Conservation (phyloP, 2,113 vertebrate genomes). For the Balaenoptera acutorostrata region DNA sequence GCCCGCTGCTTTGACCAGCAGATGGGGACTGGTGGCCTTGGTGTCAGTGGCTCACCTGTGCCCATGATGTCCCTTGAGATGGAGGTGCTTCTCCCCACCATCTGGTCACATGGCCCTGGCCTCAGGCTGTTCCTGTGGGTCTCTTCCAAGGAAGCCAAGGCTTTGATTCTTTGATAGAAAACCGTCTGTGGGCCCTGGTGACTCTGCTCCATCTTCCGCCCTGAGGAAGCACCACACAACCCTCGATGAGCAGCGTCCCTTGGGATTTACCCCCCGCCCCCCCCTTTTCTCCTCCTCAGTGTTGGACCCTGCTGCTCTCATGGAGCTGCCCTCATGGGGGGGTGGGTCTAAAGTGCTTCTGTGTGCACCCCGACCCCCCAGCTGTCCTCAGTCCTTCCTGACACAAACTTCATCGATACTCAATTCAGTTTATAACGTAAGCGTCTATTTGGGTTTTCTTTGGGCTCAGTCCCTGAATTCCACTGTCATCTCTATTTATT, state of each 20-base stretch:
- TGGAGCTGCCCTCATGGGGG: neutral
- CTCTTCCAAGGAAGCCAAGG: neutral
- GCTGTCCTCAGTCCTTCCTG: neutral
- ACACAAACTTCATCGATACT: neutral
- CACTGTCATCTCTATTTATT: slow-evolving; percentile 1
- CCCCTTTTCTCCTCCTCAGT: neutral
- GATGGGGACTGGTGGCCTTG: no score
- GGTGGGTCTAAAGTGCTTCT: neutral
- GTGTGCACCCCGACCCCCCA: neutral
- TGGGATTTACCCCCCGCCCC: neutral
- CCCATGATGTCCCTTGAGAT: neutral
- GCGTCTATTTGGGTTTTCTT: neutral
- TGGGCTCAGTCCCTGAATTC: neutral
- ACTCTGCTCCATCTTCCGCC: neutral
- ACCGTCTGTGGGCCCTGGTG: fast-evolving
- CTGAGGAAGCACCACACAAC: neutral
- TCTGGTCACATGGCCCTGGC: neutral
- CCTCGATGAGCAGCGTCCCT: neutral
- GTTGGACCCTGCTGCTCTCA: neutral
- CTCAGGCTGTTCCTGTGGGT: neutral
- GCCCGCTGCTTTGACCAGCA: neutral
- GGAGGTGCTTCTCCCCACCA: no score
- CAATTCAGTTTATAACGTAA: neutral
- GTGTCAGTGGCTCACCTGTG: neutral
- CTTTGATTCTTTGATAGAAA: neutral